Evolutionary conservation across 2,888 invertebrate genomes (phyloP).

Genomic region (Scotopteryx bipunctaria): DNA sequence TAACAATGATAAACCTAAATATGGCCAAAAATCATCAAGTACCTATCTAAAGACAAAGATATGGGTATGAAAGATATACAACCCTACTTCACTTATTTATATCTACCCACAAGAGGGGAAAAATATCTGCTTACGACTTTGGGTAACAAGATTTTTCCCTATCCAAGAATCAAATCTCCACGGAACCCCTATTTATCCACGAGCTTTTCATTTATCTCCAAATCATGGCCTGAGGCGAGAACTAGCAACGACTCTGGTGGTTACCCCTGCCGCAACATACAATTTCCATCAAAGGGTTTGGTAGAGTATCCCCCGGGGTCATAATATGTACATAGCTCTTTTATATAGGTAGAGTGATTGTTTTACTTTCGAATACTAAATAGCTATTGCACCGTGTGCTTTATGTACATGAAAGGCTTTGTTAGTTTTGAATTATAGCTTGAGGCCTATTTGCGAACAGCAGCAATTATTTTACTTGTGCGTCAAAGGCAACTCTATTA

Average conservation of each 20-base stretch:
- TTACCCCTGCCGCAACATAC: constrained; percentile 59
- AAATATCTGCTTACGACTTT: background rate
- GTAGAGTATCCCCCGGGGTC: constrained; percentile 46
- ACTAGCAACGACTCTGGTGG: background rate
- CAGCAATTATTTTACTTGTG: constrained; percentile 15
- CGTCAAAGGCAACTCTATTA: too few relatives aligned
- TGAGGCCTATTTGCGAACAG: constrained; percentile 15
- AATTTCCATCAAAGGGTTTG: constrained; percentile 72
- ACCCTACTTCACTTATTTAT: background rate
- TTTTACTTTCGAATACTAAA: constrained; percentile 41
- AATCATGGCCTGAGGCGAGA: constrained; percentile 1
- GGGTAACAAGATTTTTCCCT: background rate
- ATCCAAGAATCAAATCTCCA: background rate
- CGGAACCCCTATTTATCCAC: background rate
- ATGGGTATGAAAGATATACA: background rate
- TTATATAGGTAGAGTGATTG: constrained; percentile 32
- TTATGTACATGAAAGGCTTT: constrained; percentile 29
- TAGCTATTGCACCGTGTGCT: constrained; percentile 34
- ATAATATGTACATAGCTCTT: constrained; percentile 26
- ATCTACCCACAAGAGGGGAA: background rate
- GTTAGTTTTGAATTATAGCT: constrained; percentile 30
- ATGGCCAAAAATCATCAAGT: too few relatives aligned
- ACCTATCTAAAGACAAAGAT: background rate
- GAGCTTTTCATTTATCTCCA: constrained; percentile 3
- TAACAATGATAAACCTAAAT: too few relatives aligned